Evolutionary conservation across 2,797 vertebrate species (phyloP).

Genomic region (Rhynchotus rufescens): DNA sequence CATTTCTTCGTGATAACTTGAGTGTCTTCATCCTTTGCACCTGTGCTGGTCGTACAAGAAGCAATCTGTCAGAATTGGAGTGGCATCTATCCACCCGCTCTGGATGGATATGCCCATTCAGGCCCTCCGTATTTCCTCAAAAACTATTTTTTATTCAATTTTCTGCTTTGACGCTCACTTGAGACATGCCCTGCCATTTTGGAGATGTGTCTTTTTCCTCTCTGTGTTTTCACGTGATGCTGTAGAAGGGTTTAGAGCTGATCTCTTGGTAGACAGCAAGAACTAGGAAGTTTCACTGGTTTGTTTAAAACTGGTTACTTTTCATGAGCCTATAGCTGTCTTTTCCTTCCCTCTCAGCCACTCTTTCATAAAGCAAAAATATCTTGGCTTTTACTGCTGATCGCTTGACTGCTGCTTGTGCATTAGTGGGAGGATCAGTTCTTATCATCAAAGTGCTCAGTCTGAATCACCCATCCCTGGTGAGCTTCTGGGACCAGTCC

Average conservation of each 20-base stretch:
- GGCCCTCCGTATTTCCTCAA: neutral
- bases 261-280: neutral
- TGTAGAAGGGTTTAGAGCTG: neutral
- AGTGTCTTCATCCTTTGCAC: neutral
- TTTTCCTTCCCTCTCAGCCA: neutral
- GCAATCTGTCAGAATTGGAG: neutral
- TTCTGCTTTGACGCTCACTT: neutral
- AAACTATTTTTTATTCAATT: neutral
- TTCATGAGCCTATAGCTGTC: neutral
- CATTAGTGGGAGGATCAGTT: neutral
- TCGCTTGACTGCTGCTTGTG: neutral
- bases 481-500: neutral
- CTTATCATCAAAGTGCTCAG: neutral
- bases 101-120: no score
- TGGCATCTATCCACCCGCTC: neutral
- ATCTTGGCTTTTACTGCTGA: neutral
- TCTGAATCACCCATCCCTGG: neutral
- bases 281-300: neutral
- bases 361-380: neutral
- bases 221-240: neutral
- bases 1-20: neutral
- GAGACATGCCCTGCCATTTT: neutral
- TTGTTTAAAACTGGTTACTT: neutral
- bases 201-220: neutral
- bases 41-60: neutral